Percentiles rank a stretch among this genome's conserved stretches.
Evolutionary conservation across 1,140 invertebrate genomes (phyloP).

Genomic region (Camponotus vicinus): DNA sequence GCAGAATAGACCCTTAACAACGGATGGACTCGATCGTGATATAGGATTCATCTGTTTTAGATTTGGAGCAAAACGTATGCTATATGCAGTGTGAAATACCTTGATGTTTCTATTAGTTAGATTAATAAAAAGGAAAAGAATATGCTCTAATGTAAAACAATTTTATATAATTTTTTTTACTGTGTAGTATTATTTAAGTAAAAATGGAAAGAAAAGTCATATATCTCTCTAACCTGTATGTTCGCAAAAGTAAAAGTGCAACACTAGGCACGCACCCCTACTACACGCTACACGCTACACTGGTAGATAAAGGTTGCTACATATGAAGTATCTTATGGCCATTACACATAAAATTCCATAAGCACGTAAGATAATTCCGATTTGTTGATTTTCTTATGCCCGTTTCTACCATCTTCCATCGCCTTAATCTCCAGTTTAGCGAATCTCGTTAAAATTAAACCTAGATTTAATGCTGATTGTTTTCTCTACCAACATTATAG

Average conservation of each 20-base stretch:
- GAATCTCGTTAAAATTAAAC: too few species aligned
- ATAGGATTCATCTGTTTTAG: conserved; percentile 19
- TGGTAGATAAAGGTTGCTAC: too few species aligned
- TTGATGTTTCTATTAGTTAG: background rate
- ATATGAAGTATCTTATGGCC: too few species aligned
- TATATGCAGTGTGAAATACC: background rate
- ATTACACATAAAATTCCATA: too few species aligned
- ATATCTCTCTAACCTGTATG: conserved; percentile 19
- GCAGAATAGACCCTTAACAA: background rate
- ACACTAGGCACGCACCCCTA: background rate
- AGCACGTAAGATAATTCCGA: too few species aligned
- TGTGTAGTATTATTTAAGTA: too few species aligned
- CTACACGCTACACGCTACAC: too few species aligned
- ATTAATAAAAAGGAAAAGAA: background rate
- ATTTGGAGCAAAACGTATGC: background rate
- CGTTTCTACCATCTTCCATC: too few species aligned
- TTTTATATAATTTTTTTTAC: background rate
- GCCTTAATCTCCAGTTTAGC: too few species aligned
- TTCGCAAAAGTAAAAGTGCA: background rate
- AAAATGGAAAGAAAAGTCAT: background rate
- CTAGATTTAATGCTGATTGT: too few species aligned
- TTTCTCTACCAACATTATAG: too few species aligned
- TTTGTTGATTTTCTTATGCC: too few species aligned
- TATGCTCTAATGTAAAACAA: background rate
- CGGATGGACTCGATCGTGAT: background rate